These are phyloP conservation scores for Notoglanidium macrostoma DNA, from an alignment of 2,797 vertebrate genomes.

Conservation along the genomic window DNA sequence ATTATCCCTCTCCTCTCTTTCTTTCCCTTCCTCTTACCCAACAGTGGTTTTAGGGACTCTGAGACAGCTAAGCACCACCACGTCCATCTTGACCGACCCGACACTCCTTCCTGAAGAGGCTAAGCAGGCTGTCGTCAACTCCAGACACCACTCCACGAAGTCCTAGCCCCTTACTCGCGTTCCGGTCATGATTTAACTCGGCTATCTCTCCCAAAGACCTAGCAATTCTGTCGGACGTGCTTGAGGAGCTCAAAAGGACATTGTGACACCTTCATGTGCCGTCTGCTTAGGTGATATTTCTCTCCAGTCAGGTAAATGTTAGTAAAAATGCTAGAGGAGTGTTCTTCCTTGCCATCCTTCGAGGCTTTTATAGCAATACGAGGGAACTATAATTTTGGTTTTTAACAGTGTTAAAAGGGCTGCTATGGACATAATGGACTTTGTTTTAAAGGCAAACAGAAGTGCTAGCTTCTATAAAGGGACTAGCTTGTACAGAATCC, in stretches of 20 bases:
- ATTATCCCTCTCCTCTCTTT: not conserved
- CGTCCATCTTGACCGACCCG: slow-evolving; percentile 88
- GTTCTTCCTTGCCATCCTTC: not conserved
- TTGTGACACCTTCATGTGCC: not conserved
- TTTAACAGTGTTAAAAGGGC: slow-evolving; percentile 34
- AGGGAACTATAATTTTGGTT: not conserved
- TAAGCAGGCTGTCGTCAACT: slow-evolving; percentile 72
- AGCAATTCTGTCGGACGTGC: not conserved
- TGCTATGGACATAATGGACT: not conserved
- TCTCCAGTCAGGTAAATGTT: not conserved
- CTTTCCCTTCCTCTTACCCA: not conserved
- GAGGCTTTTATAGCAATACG: not conserved
- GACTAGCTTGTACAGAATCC: not conserved
- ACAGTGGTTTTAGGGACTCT: slow-evolving; percentile 87
- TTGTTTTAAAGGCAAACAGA: not conserved
- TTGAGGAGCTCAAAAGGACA: slow-evolving; percentile 10
- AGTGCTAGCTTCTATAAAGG: not conserved
- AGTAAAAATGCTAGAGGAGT: not conserved
- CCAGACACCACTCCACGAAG: slow-evolving; percentile 66
- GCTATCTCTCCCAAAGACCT: no score
- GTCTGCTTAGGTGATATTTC: not conserved
- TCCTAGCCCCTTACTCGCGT: slow-evolving; percentile 63
- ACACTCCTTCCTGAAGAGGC: slow-evolving; percentile 85
- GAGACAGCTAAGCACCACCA: slow-evolving; percentile 87
- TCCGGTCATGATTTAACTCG: not conserved